These are phyloP conservation scores for Hydrozoanthus tunicans DNA, from an alignment of 64 coral and sea anemone genomes.

Conservation along the genomic window DNA sequence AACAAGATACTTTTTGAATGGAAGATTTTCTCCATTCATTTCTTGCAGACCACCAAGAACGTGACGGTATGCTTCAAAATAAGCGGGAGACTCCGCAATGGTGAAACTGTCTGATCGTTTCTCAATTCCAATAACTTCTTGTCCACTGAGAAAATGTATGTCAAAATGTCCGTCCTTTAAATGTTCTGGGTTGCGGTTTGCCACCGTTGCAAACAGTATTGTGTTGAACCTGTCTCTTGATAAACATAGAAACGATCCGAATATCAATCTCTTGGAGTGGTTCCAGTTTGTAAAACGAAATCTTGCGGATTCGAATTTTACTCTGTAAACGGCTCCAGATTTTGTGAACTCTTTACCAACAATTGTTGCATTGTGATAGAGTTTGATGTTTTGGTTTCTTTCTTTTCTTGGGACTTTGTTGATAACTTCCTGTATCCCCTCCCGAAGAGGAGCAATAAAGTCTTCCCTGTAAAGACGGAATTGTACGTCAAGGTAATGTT, in stretches of 20 bases:
- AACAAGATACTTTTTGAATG: constrained; percentile 68
- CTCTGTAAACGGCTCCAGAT: constrained; percentile 65
- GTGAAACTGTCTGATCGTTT: constrained; percentile 24
- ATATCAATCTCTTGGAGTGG: constrained; percentile 81
- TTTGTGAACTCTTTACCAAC: constrained; percentile 52
- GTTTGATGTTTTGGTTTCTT: constrained; percentile 63
- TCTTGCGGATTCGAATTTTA: constrained; percentile 50
- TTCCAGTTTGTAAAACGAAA: constrained; percentile 68
- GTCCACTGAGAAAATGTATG: constrained; percentile 54
- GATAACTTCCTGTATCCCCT: constrained; percentile 72
- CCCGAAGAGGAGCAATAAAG: constrained; percentile 77
- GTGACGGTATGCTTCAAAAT: constrained; percentile 67
- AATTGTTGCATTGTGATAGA: constrained; percentile 75
- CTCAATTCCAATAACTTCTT: constrained; percentile 49
- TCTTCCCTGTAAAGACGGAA: constrained; percentile 84
- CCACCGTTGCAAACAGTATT: constrained; percentile 72
- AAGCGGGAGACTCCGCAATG: constrained; percentile 58
- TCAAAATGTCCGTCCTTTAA: constrained; percentile 56
- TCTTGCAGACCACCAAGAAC: constrained; percentile 56
- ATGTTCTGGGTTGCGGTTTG: constrained; percentile 70
- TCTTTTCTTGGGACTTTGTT: constrained; percentile 57
- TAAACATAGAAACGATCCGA: constrained; percentile 76
- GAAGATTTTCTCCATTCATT: constrained; percentile 41
- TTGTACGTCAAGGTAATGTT: constrained; percentile 86
- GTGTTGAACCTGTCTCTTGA: constrained; percentile 56